phyloP scores from a whole-genome alignment of 2,113 vertebrate species.

The Syrmaticus mikado region DNA sequence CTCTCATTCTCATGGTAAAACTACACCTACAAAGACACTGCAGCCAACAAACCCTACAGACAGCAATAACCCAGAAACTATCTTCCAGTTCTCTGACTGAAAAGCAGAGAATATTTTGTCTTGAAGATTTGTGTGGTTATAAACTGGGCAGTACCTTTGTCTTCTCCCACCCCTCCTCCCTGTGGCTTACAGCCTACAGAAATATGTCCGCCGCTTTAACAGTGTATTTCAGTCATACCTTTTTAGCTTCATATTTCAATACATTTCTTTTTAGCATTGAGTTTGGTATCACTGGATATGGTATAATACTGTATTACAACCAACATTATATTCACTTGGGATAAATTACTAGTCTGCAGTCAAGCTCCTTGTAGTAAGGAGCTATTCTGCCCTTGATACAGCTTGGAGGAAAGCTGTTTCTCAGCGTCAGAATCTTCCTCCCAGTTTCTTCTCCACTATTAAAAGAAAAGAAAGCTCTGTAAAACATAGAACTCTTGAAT shows the following conservation, averaged over 20 bases:
- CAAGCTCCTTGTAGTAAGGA: neutral
- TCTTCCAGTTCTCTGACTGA: constrained; percentile 86
- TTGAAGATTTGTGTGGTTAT: neutral
- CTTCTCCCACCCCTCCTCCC: neutral
- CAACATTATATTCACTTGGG: constrained; percentile 1
- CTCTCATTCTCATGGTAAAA: constrained; percentile 93
- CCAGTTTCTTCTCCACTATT: neutral
- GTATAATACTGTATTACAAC: constrained; percentile 46
- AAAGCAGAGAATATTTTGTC: neutral
- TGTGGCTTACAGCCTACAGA: neutral
- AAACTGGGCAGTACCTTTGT: neutral
- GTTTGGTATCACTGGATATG: constrained; percentile 62
- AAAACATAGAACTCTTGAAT: neutral
- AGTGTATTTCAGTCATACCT: constrained; percentile 47
- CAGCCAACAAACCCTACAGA: constrained; percentile 77
- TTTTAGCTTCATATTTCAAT: constrained; percentile 54
- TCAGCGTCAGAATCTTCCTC: neutral
- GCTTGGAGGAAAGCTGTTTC: constrained; percentile 5
- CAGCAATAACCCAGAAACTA: constrained; percentile 75
- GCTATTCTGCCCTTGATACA: constrained; percentile 30
- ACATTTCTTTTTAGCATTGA: constrained; percentile 49
- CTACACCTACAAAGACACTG: constrained; percentile 77
- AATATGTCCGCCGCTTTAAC: constrained; percentile 13
- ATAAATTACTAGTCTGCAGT: constrained; percentile 24
- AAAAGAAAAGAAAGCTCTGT: constrained; percentile 3